Evolutionary conservation across 1,140 invertebrate species (phyloP), one percentile per base, ranked within the genome.

Genomic region (Zaprionus gabonicus): DNA sequence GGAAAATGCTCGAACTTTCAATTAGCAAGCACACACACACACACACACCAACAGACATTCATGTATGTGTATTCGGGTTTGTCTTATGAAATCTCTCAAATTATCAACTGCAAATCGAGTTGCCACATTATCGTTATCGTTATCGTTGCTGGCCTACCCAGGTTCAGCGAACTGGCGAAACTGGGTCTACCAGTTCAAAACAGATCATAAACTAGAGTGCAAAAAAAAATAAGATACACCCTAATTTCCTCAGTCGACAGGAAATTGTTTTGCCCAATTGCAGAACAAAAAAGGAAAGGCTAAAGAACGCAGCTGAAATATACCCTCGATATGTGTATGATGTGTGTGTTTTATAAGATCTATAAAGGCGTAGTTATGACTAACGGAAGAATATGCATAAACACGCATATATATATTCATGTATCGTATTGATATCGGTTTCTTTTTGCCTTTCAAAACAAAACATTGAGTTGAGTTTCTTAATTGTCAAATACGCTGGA

Each of bases 121-220:
- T 75, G 38, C 20, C 58, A 44, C 20, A 41, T 51, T 63, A 34
- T 41, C 49, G 46, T 60, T 38, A 66, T 72, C 62, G 25, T 28
- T 58, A 72, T 20, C 60, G 60, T 31, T 66, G 9, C 41, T 44
- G 64, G 9, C 25, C 60, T 55, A 6, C 28, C 41, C 69, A 60
- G 62, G 71, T 73, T 73, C 71, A 55, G 28, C 65, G 58, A 62
- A 74, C 65, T 56, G 66, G 58, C 41, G 58, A 74, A 70, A 9
- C 46, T 23, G 46, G 46, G 20, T 25, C 46, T 23, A 20, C 46
- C 12, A 20, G 13, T 51, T 51, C 12, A 25, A 25, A 51, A 25
- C 10, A 13, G 20, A 51, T 13, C 46, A 25, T 51, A 51, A 51
- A 13, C 9, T 25, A 23, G 46, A 20, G 41, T 9, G 17, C 46